These are phyloP conservation scores for Pristionchus arcanus DNA, from an alignment of 2,888 invertebrate genomes.

Conservation along the genomic window DNA sequence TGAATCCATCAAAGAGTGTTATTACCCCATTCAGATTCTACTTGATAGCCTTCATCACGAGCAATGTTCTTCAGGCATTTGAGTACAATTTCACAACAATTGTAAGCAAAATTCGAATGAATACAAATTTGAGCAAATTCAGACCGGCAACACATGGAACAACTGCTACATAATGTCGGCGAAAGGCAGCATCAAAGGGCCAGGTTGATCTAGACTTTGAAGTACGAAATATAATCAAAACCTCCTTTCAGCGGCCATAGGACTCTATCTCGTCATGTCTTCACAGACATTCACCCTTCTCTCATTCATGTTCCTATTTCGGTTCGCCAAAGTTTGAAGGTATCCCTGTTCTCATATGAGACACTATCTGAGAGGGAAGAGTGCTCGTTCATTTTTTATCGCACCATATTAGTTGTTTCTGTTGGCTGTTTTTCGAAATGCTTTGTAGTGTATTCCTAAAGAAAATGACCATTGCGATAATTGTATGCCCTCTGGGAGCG, in stretches of 20 bases:
- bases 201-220: background rate
- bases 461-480: no score
- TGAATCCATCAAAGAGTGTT: no score
- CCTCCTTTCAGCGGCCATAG: background rate
- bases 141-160: background rate
- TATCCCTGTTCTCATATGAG: background rate
- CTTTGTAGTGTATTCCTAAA: no score
- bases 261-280: background rate
- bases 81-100: constrained; percentile 1
- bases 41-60: background rate
- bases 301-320: constrained; percentile 13
- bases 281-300: background rate
- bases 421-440: no score
- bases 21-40: constrained; percentile 21
- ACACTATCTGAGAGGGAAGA: no score
- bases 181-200: background rate
- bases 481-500: no score
- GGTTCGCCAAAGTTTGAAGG: constrained; percentile 3
- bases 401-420: no score
- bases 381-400: no score
- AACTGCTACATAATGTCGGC: constrained; percentile 7
- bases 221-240: background rate
- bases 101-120: background rate
- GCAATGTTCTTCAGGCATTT: background rate
- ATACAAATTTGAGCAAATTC: background rate